phyloP scores from a whole-genome alignment of 2,113 vertebrate species.

The Apodemus sylvaticus region DNA sequence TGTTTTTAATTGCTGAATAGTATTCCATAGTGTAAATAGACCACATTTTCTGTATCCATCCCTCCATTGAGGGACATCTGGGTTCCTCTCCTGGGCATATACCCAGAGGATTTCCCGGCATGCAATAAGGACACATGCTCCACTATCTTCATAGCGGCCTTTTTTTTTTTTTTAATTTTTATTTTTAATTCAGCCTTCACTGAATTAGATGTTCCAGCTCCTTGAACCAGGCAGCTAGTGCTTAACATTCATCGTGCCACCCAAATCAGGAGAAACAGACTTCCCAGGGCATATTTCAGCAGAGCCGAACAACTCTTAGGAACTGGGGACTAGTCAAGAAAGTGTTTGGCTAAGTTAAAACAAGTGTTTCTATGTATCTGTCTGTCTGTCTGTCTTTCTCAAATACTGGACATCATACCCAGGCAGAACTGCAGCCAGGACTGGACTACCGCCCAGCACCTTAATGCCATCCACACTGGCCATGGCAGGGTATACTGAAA shows the following conservation, averaged over 20 bases:
- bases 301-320: background rate
- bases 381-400: background rate
- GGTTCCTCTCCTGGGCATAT: too few relatives aligned
- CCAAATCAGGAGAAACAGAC: background rate
- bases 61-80: too few relatives aligned
- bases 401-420: background rate
- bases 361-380: background rate
- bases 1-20: too few relatives aligned
- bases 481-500: background rate
- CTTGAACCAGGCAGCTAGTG: background rate
- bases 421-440: background rate
- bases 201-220: background rate
- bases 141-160: too few relatives aligned
- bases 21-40: too few relatives aligned
- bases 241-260: background rate
- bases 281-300: background rate
- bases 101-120: too few relatives aligned
- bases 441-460: background rate
- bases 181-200: background rate
- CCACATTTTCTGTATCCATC: too few relatives aligned
- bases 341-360: background rate
- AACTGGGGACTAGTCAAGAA: background rate
- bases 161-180: too few relatives aligned
- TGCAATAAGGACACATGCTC: too few relatives aligned
- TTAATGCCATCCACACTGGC: background rate